Evolutionary conservation across 2,888 invertebrate genomes (phyloP).

Genomic region (Chalcis sispes): DNA sequence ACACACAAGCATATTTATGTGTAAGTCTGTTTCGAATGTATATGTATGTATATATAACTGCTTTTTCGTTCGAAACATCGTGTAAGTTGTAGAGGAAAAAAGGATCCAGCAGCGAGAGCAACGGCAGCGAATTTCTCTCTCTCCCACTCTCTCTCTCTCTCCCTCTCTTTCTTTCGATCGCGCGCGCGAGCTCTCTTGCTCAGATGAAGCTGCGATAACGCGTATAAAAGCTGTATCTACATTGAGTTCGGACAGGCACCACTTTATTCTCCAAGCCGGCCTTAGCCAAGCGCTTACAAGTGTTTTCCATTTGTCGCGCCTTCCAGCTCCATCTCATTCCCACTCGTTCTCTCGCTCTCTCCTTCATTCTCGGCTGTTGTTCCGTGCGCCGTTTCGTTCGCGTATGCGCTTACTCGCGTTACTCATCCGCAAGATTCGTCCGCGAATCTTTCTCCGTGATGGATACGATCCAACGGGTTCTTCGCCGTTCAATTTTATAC

Average conservation of each 20-base stretch:
- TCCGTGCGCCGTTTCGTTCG: no score
- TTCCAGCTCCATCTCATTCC: slow-evolving; percentile 31
- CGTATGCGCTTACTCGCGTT: no score
- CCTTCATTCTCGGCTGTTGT: background rate
- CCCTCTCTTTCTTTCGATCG: slow-evolving; percentile 57
- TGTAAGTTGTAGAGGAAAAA: slow-evolving; percentile 58
- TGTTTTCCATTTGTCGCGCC: slow-evolving; percentile 71
- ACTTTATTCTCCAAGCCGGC: slow-evolving; percentile 69
- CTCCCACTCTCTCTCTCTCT: slow-evolving; percentile 23
- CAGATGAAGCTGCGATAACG: slow-evolving; percentile 70
- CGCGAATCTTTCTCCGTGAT: no score
- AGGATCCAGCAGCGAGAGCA: slow-evolving; percentile 44
- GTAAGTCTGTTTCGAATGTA: slow-evolving; percentile 43
- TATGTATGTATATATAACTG: slow-evolving; percentile 36
- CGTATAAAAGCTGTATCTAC: slow-evolving; percentile 73
- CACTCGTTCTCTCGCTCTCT: background rate
- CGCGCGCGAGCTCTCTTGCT: slow-evolving; percentile 60
- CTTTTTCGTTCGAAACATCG: slow-evolving; percentile 59
- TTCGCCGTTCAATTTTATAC: no score
- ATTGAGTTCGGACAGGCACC: slow-evolving; percentile 72
- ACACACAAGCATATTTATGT: background rate
- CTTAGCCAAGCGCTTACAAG: slow-evolving; percentile 67
- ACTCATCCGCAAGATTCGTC: no score
- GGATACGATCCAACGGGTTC: no score
- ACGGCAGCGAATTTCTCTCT: background rate